phyloP scores from a whole-genome alignment of 2,113 vertebrate species.

The Rhineura floridana region DNA sequence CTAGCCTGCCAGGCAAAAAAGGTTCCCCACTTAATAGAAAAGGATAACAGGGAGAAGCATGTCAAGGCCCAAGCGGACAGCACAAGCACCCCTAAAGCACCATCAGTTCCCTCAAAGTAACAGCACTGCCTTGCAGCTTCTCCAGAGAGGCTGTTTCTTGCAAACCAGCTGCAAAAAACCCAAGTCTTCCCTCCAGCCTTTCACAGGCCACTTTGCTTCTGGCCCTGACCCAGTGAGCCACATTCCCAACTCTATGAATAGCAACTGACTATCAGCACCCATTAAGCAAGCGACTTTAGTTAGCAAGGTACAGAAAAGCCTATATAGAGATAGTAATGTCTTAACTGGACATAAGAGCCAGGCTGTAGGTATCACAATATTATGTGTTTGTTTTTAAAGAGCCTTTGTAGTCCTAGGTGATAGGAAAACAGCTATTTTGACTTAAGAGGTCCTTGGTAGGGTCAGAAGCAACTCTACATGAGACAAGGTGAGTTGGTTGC shows the following conservation, averaged over 20 bases:
- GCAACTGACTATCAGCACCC: background rate
- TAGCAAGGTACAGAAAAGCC: background rate
- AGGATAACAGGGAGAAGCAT: background rate
- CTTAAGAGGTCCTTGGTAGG: background rate
- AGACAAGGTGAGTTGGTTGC: background rate
- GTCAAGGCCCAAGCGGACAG: background rate
- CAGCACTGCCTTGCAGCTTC: background rate
- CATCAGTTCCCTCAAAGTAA: background rate
- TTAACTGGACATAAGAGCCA: too few species aligned
- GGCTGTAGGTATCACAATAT: background rate
- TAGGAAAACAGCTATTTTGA: background rate
- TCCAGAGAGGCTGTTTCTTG: background rate
- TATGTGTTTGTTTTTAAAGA: background rate
- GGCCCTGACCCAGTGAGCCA: background rate
- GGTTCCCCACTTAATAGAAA: background rate
- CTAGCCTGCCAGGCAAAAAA: too few species aligned
- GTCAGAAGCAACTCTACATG: background rate
- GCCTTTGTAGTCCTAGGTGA: background rate
- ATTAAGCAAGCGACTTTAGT: background rate
- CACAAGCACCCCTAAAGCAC: background rate
- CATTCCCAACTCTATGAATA: background rate
- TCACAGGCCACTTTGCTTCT: background rate
- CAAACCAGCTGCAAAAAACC: too few species aligned
- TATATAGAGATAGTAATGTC: background rate
- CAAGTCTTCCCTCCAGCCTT: background rate